Conservation (phyloP, 2,797 vertebrate genomes). For the Dermochelys coriacea region DNA sequence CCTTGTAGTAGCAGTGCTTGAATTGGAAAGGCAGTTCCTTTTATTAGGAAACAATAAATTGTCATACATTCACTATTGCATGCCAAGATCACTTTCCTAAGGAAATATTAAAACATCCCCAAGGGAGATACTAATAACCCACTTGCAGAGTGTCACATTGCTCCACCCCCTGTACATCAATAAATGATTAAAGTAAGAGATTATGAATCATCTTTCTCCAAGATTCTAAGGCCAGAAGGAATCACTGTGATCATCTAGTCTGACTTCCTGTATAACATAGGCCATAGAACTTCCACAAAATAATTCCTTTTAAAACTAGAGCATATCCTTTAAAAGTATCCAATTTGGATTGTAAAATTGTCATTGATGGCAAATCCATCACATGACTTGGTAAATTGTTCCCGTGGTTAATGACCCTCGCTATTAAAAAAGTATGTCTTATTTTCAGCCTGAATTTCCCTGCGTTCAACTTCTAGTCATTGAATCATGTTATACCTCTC, state of each 20-base stretch:
- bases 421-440: not conserved
- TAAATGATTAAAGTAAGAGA: not conserved
- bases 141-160: not conserved
- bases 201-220: not conserved
- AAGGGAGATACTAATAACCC: slow-evolving; percentile 6
- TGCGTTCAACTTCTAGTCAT: too few relatives aligned
- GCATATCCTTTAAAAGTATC: not conserved
- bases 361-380: not conserved
- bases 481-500: too few relatives aligned
- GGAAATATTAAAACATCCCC: slow-evolving; percentile 25
- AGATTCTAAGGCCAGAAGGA: not conserved
- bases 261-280: not conserved
- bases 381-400: not conserved
- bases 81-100: slow-evolving; percentile 44
- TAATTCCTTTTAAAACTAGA: not conserved
- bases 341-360: not conserved
- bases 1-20: not conserved
- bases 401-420: not conserved
- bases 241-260: not conserved
- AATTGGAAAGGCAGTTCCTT: slow-evolving; percentile 26
- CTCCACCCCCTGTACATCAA: not conserved
- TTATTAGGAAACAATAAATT: slow-evolving; percentile 28
- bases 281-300: not conserved
- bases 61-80: not conserved
- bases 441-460: too few relatives aligned